These are phyloP conservation scores for Gryllus bimaculatus DNA, from an alignment of 1,140 invertebrate species.

Conservation along the genomic window DNA sequence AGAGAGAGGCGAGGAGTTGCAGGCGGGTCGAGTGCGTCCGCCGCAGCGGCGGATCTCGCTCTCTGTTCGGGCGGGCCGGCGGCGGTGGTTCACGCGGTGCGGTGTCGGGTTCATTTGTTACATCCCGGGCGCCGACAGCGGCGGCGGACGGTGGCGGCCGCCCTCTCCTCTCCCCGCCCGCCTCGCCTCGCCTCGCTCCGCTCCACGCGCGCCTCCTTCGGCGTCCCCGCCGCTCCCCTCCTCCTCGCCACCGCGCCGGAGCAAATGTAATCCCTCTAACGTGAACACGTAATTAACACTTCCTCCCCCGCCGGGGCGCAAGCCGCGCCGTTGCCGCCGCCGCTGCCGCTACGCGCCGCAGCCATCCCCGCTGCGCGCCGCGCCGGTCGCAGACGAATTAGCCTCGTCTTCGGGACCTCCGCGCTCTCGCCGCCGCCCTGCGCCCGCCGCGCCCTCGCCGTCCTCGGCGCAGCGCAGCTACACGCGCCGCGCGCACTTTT, in stretches of 20 bases:
- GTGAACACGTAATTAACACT: conserved; percentile 16
- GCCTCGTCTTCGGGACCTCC: not conserved
- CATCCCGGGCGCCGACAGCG: conserved; percentile 1
- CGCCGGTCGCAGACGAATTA: not conserved
- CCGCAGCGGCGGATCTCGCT: not conserved
- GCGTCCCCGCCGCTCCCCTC: no score
- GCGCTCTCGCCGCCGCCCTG: not conserved
- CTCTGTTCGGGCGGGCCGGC: not conserved
- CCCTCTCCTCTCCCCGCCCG: no score
- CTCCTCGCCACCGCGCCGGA: no score
- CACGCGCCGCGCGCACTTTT: no score
- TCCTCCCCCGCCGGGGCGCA: not conserved
- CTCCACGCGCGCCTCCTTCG: not conserved
- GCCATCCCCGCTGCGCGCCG: not conserved
- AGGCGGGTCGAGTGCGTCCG: conserved; percentile 10
- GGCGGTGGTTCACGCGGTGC: conserved; percentile 8
- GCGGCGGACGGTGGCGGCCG: not conserved
- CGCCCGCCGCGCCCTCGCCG: no score
- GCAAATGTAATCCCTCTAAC: conserved; percentile 18
- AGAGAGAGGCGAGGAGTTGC: not conserved
- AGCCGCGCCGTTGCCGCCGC: not conserved
- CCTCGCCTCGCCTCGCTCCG: no score
- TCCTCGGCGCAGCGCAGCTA: no score
- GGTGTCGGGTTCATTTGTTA: conserved; percentile 13
- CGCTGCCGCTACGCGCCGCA: not conserved